Base-by-base conservation (phyloP, 2,797 vertebrate genomes). In the Falco berigora region DNA sequence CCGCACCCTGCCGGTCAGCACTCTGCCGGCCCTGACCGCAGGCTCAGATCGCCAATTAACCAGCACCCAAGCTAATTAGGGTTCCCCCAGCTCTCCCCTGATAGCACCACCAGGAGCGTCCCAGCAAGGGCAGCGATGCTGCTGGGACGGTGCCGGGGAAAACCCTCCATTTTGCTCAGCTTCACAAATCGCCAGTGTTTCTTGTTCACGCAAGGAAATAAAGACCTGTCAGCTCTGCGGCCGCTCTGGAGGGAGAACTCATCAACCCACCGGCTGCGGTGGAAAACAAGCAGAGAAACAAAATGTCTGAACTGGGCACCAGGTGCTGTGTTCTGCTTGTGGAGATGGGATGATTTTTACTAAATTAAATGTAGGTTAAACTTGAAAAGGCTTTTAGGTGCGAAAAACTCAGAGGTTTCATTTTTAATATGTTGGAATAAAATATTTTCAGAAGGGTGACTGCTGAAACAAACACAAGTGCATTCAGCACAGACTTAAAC, bases 1-100 rank as follows among this genome's bases (percentile, higher is more conserved):
- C 61, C 1, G 0, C 4, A 12, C 47, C 30, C 32, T 12, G 15
- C 53, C 8, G 2, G 66, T 40, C 38, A 40, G 38, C 38, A 40
- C 40, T n/a, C 32, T 17, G 24, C 47, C 8, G 2, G 66, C 46
- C 40, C 40, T 30, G 38, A 47, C 40, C 40, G 21, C 1, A 53
- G 49, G 66, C 24, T 86, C 32, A 67, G 42, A n/a, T 24, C 42
- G 8, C 56, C 30, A 25, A 76, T 81, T 62, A 86, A 72, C n/a
- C 53, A 67, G 18, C 58, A 77, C 38, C 28, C 47, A 71, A 6
- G 53, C 42, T 82, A 67, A 82, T 86, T 40, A 81, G 36, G 59
- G 36, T 24, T 90, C 4, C 36, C 6, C 2, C 0, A 90, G 58
- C 9, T 23, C 10, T 75, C 7, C 12, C 16, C 28, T 62, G 27